These are phyloP conservation scores for Leptoclinus maculatus DNA, from an alignment of 2,797 vertebrate species.

Conservation along the genomic window DNA sequence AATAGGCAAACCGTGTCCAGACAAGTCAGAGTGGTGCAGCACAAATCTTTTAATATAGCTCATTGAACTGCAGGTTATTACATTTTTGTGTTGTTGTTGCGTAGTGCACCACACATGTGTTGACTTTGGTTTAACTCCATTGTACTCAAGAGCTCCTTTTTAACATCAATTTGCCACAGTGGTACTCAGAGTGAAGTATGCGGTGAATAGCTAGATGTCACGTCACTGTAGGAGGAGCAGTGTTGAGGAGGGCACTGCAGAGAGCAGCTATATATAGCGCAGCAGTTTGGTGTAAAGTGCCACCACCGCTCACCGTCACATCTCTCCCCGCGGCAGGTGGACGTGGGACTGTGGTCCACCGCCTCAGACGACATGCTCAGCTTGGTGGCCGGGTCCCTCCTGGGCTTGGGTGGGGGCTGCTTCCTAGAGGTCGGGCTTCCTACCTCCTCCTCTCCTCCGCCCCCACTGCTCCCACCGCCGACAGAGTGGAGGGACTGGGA, in stretches of 20 bases:
- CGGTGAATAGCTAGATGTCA: conserved; percentile 60
- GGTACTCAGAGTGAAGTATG: conserved; percentile 30
- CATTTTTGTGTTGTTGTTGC: background rate
- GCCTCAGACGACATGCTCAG: conserved; percentile 98
- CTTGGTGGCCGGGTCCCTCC: conserved; percentile 97
- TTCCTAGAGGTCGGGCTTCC: conserved; percentile 92
- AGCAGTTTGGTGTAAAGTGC: conserved; percentile 70
- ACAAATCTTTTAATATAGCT: background rate
- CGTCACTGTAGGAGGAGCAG: conserved; percentile 53
- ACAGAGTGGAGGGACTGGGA: conserved; percentile 98
- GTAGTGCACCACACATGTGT: background rate
- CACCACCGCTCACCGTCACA: conserved; percentile 84
- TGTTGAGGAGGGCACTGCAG: conserved; percentile 67
- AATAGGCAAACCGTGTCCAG: background rate
- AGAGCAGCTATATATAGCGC: conserved; percentile 73
- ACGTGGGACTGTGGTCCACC: conserved; percentile 89
- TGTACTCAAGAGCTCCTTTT: background rate
- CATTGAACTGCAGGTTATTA: background rate
- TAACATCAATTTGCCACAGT: conserved; percentile 22
- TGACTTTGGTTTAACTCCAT: background rate
- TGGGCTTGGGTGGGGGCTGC: conserved; percentile 97
- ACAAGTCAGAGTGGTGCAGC: background rate
- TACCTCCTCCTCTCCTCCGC: conserved; percentile 93
- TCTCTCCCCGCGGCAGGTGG: conserved; percentile 87
- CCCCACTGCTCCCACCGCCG: conserved; percentile 87